Evolutionary conservation across 2,797 vertebrate genomes (phyloP).

Genomic region (Petrocephalus schoutedeni): DNA sequence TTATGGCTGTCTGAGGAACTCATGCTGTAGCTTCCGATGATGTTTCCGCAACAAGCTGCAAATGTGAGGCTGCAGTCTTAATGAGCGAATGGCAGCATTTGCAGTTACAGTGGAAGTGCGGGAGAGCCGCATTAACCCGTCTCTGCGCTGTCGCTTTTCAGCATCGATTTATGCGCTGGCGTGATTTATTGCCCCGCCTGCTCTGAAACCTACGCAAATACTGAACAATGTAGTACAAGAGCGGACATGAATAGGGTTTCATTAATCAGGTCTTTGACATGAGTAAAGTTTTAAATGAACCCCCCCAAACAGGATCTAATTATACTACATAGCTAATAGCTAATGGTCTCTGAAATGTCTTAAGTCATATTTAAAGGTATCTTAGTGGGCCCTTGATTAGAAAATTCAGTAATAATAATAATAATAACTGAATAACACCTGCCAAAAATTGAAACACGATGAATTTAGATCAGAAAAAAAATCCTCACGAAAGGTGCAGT

Average conservation of each 20-base stretch:
- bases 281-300: background rate
- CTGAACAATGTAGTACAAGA: constrained; percentile 36
- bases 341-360: background rate
- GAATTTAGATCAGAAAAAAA: background rate
- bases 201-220: constrained; percentile 67
- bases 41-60: background rate
- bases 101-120: background rate
- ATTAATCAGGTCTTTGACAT: background rate
- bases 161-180: constrained; percentile 20
- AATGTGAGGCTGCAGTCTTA: background rate
- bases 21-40: background rate
- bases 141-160: background rate
- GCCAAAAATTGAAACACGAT: background rate
- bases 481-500: background rate
- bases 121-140: background rate
- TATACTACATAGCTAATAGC: background rate
- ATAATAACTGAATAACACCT: background rate
- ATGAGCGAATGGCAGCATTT: background rate
- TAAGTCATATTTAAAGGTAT: background rate
- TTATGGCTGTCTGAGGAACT: background rate
- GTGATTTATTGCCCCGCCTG: constrained; percentile 65
- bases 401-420: background rate
- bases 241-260: background rate
- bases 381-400: background rate
- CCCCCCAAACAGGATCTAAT: background rate